Evolutionary conservation across 92 coral and sea anemone genomes (phyloP), one percentile per base, ranked within the genome.

Genomic region (Bergia puertoricense): DNA sequence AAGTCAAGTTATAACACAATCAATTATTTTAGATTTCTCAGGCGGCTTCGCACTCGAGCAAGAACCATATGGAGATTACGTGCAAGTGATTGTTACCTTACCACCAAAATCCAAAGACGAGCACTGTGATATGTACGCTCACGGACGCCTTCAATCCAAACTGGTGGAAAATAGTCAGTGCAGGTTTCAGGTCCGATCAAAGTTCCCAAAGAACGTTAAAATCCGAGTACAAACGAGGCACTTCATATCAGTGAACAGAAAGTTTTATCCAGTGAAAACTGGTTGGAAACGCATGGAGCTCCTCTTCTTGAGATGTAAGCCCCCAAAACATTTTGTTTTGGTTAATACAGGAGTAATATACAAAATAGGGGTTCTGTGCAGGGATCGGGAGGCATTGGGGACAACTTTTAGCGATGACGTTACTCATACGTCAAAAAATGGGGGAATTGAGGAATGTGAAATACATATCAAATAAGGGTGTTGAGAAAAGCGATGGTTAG

Each of bases 11-110:
- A 62, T 0, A 62, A 62, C 30, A 62, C 18, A 0, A 62, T 22
- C n/a, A 14, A 57, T 57, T 18, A 2, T 62, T 18, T 42, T n/a
- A 76, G 80, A 42, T 76, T 76, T 76, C 54, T 76, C 80, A 40
- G 80, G 80, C 20, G 80, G 80, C 54, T 76, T 76, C 9, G 54
- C 80, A 18, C 44, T 76, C n/a, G 54, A 76, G 15, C 80, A 76
- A 43, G 80, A 76, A 42, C 80, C 48, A 41, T 42, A 76, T 38
- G 80, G 80, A 14, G 80, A 76, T 40, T 15, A 43, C 51, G 80
- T 76, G 22, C 30, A 40, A 8, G 80, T 76, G 80, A 76, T n/a
- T 18, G 80, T 76, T 9, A 76, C 14, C 11, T 43, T 76, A 0
- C 54, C 30, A 0, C 80, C 80, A 40, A n/a, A 45, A 30, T 76